A percentile compares a stretch with the other conserved stretches of the same genome.
These are phyloP conservation scores for Pelobates fuscus DNA, from an alignment of 2,113 vertebrate species.

Conservation along the genomic window DNA sequence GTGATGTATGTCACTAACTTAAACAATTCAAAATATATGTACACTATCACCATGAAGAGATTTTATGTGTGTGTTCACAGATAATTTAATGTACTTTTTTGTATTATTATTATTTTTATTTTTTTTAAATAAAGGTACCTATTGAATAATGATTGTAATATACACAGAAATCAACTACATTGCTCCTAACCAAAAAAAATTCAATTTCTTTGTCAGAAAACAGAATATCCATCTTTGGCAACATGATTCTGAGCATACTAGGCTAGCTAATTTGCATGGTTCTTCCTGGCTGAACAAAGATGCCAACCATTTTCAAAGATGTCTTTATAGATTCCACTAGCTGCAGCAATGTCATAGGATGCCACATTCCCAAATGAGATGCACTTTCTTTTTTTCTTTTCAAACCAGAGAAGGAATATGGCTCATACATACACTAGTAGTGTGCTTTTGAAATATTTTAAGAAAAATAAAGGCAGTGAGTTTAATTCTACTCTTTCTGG, in stretches of 20 bases:
- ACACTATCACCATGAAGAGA: not conserved
- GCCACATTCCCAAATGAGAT: not conserved
- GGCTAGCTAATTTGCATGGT: not conserved
- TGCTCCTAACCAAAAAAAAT: constrained; percentile 71
- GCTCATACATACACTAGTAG: not conserved
- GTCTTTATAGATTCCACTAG: not conserved
- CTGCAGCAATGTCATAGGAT: constrained; percentile 3
- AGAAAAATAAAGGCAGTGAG: not conserved
- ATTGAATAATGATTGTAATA: constrained; percentile 36
- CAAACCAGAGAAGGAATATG: not conserved
- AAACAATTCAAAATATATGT: constrained; percentile 27
- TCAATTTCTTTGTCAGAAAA: constrained; percentile 54
- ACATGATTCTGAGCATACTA: not conserved
- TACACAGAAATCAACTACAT: constrained; percentile 42
- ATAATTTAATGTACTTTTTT: constrained; percentile 21
- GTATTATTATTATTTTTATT: constrained; percentile 11
- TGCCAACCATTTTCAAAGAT: not conserved
- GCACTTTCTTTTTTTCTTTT: not conserved
- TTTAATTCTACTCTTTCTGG: not conserved
- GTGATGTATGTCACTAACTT: constrained; percentile 56
- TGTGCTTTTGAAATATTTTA: constrained; percentile 14
- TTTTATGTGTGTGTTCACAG: constrained; percentile 2
- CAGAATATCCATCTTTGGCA: constrained; percentile 14
- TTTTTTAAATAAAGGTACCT: constrained; percentile 12
- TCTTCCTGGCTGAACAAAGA: constrained; percentile 13